Evolutionary conservation across 2,888 invertebrate genomes (phyloP).

Genomic region (Trissoscelio sp.): DNA sequence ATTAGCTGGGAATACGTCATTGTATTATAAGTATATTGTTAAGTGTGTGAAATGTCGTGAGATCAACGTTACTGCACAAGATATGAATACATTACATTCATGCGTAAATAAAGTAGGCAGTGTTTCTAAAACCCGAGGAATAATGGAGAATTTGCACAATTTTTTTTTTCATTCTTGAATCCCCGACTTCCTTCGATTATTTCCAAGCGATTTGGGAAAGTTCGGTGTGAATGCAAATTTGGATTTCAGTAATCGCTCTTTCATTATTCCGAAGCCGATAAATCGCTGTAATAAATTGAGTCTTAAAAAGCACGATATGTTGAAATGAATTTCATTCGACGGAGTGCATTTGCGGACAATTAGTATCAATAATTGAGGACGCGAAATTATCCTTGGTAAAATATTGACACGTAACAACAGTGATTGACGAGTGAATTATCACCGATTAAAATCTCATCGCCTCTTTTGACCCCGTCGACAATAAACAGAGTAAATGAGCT

Average conservation of each 20-base stretch:
- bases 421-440: slow-evolving; percentile 32
- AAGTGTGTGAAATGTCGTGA: slow-evolving; percentile 61
- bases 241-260: not conserved
- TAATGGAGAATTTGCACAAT: slow-evolving; percentile 53
- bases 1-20: slow-evolving; percentile 61
- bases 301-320: not conserved
- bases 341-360: not conserved
- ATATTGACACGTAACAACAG: slow-evolving; percentile 19
- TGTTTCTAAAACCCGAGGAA: slow-evolving; percentile 52
- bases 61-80: slow-evolving; percentile 48
- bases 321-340: not conserved
- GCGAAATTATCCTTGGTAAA: slow-evolving; percentile 4
- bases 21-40: slow-evolving; percentile 59
- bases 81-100: slow-evolving; percentile 62
- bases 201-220: slow-evolving; percentile 37
- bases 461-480: not conserved
- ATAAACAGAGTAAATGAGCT: slow-evolving; percentile 1
- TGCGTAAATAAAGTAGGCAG: slow-evolving; percentile 64
- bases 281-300: not conserved
- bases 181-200: slow-evolving; percentile 60
- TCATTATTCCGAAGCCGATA: not conserved
- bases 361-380: slow-evolving; percentile 8
- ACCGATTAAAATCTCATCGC: slow-evolving; percentile 19
- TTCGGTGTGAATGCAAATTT: slow-evolving; percentile 31
- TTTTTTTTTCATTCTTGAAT: slow-evolving; percentile 38